Conservation (phyloP, 1,140 invertebrate genomes). For the Euschistus heros region DNA sequence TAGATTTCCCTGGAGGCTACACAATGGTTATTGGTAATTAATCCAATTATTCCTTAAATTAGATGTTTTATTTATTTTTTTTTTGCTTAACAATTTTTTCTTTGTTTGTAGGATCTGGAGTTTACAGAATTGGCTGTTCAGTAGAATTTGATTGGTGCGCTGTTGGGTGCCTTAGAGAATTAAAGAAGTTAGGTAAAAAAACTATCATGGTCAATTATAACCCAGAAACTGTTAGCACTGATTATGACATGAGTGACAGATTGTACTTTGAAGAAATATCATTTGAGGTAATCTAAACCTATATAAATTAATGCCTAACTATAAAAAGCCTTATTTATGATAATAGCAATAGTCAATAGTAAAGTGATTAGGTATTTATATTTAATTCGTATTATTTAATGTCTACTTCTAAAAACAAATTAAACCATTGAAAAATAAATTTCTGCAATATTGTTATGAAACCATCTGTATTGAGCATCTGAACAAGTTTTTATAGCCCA, state of each 20-base stretch:
- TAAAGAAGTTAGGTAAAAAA: constrained; percentile 69
- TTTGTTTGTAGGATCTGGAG: constrained; percentile 65
- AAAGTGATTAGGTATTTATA: no score
- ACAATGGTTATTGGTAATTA: constrained; percentile 65
- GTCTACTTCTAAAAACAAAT: no score
- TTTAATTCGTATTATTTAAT: neutral
- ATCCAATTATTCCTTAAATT: neutral
- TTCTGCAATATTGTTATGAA: no score
- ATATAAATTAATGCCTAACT: neutral
- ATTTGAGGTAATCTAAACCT: constrained; percentile 63
- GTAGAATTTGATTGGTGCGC: constrained; percentile 99
- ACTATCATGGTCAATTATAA: constrained; percentile 99
- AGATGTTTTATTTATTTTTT: neutral
- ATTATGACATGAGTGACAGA: constrained; percentile 98
- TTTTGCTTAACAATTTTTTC: neutral
- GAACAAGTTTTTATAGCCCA: no score
- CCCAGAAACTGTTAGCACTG: constrained; percentile 98
- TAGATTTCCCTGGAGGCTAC: constrained; percentile 67
- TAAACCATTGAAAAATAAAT: no score
- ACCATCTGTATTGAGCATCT: no score
- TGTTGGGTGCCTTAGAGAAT: constrained; percentile 86
- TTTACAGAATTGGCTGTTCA: constrained; percentile 96
- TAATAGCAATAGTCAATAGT: no score
- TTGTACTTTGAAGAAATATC: constrained; percentile 99
- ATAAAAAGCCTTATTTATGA: no score